Conservation (phyloP, 2,888 invertebrate genomes). For the Oscheius onirici region DNA sequence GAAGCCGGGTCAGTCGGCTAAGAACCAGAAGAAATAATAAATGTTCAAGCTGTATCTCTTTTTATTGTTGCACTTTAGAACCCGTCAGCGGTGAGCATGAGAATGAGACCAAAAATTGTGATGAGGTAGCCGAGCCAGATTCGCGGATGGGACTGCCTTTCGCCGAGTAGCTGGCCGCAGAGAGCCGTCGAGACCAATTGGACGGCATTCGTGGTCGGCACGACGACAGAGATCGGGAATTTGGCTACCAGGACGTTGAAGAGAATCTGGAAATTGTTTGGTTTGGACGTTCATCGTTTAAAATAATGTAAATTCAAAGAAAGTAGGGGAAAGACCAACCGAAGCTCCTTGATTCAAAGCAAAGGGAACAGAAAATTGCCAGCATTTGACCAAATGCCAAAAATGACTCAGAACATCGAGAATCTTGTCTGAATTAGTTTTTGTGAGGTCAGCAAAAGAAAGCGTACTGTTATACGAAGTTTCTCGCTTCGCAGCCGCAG, state of each 20-base stretch:
- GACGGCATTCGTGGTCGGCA: constrained; percentile 48
- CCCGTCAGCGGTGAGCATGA: constrained; percentile 36
- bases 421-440: constrained; percentile 3
- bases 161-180: constrained; percentile 41
- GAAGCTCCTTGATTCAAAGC: constrained; percentile 44
- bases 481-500: constrained; percentile 12
- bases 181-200: constrained; percentile 43
- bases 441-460: neutral
- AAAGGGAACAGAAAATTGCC: constrained; percentile 47
- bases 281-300: too few relatives aligned
- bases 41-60: too few relatives aligned
- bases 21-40: too few relatives aligned
- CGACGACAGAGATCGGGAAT: constrained; percentile 49
- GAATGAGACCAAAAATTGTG: constrained; percentile 34
- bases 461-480: neutral
- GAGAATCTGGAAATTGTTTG: constrained; percentile 33
- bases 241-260: constrained; percentile 45
- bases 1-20: too few relatives aligned
- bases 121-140: constrained; percentile 38
- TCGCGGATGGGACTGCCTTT: constrained; percentile 19
- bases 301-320: too few relatives aligned
- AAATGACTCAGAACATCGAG: constrained; percentile 28
- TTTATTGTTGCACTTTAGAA: neutral
- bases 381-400: constrained; percentile 35
- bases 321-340: constrained; percentile 25